Evolutionary conservation across 2,888 invertebrate genomes (phyloP).

Genomic region (Volucella inanis): DNA sequence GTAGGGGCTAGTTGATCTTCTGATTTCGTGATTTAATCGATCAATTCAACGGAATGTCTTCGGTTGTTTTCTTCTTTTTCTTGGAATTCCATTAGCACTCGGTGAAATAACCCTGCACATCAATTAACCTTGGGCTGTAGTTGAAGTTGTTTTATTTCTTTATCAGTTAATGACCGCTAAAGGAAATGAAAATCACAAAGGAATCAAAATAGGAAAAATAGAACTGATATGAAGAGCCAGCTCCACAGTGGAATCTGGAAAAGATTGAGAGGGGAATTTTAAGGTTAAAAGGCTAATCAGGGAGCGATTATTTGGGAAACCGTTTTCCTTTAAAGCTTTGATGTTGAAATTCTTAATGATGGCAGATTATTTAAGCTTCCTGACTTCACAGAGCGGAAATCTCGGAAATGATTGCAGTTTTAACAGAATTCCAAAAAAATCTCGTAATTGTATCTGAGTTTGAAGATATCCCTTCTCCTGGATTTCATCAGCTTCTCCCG

Average conservation of each 20-base stretch:
- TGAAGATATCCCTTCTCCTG: too few species aligned
- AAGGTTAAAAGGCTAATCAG: constrained; percentile 18
- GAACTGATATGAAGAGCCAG: background rate
- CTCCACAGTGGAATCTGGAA: background rate
- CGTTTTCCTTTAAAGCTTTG: background rate
- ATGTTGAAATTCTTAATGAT: background rate
- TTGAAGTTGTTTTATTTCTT: constrained; percentile 16
- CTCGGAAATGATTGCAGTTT: too few species aligned
- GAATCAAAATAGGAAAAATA: background rate
- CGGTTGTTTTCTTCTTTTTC: background rate
- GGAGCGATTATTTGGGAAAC: background rate
- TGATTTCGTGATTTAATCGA: constrained; percentile 35
- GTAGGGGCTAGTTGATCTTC: background rate
- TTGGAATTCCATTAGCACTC: constrained; percentile 23
- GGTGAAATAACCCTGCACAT: background rate
- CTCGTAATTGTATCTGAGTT: too few species aligned
- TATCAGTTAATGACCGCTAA: constrained; percentile 16
- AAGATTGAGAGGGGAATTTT: constrained; percentile 8
- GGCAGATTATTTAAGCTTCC: background rate
- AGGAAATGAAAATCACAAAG: background rate
- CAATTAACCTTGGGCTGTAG: constrained; percentile 37
- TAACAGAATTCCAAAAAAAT: too few species aligned
- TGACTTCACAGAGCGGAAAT: background rate
- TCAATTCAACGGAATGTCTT: constrained; percentile 19
- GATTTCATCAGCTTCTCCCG: too few species aligned